Percentiles rank a stretch among this genome's conserved stretches.
phyloP scores from a whole-genome alignment of 2,797 vertebrate genomes.

The Anguilla marmorata region DNA sequence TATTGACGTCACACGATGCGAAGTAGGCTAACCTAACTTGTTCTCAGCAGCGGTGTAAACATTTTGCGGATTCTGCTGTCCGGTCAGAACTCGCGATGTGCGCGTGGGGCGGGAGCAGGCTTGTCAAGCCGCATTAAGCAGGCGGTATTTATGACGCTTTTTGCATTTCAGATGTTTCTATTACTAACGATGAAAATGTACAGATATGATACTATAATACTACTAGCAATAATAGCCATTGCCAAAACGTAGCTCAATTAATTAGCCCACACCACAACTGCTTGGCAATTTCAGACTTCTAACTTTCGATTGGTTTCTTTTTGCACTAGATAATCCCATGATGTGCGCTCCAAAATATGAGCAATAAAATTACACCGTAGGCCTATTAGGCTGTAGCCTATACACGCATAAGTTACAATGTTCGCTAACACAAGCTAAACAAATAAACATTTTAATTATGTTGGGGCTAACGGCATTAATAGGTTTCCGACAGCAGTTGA shows the following conservation, averaged over 20 bases:
- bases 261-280: background rate
- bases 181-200: background rate
- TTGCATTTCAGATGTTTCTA: background rate
- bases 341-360: background rate
- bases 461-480: background rate
- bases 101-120: background rate
- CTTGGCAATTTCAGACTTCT: background rate
- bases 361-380: background rate
- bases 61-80: background rate
- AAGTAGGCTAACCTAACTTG: background rate
- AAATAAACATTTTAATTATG: background rate
- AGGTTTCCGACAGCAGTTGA: background rate
- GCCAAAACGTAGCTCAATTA: background rate
- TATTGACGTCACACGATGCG: conserved; percentile 35
- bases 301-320: background rate
- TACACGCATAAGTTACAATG: background rate
- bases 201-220: background rate
- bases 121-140: background rate
- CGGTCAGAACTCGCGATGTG: background rate
- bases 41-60: background rate
- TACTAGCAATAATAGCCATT: background rate
- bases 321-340: background rate
- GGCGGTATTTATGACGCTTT: background rate
- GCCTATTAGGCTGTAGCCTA: background rate
- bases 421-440: background rate